Conservation (phyloP, 2,797 vertebrate species). For the Pseudopleuronectes americanus region DNA sequence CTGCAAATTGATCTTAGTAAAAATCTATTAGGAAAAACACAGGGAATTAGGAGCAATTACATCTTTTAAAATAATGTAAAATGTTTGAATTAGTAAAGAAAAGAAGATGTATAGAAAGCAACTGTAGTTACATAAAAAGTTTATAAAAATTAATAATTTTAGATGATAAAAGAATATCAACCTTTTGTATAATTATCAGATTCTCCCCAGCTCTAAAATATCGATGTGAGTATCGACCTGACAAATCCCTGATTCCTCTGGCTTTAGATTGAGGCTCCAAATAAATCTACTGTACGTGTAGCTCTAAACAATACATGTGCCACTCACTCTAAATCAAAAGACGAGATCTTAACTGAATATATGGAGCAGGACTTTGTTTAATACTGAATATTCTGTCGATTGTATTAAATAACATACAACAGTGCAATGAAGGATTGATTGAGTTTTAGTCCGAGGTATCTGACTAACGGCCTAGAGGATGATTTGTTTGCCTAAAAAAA, state of each 20-base stretch:
- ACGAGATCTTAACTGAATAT: constrained; percentile 22
- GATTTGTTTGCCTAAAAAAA: constrained; percentile 35
- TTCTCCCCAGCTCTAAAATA: background rate
- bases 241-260: background rate
- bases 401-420: constrained; percentile 30
- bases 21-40: too few species aligned
- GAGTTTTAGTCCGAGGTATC: too few species aligned
- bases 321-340: constrained; percentile 19
- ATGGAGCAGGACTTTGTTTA: constrained; percentile 21
- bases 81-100: too few species aligned
- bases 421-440: background rate
- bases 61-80: too few species aligned
- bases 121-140: too few species aligned
- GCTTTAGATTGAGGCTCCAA: background rate
- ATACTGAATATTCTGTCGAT: constrained; percentile 16
- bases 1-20: too few species aligned
- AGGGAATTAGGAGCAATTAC: too few species aligned
- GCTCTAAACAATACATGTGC: background rate
- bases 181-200: too few species aligned
- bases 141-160: too few species aligned
- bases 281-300: background rate
- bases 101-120: too few species aligned
- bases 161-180: too few species aligned
- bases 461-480: background rate
- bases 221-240: background rate